Conservation (phyloP, 1,140 invertebrate genomes). For the Drosophila santomea region DNA sequence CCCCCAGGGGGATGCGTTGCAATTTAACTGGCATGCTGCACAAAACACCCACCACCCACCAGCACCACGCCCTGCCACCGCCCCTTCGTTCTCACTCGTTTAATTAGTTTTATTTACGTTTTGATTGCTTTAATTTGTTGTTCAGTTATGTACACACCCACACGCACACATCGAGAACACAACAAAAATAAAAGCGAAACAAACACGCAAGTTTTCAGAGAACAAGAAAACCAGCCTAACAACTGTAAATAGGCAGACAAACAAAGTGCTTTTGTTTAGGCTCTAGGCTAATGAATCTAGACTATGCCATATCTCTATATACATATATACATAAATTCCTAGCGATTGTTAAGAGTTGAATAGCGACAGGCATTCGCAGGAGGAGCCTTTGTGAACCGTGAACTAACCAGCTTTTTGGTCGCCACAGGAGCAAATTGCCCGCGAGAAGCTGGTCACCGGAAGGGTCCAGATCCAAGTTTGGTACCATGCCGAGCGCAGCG, state of each 20-base stretch:
- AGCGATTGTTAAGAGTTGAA: conserved; percentile 19
- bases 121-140: conserved; percentile 77
- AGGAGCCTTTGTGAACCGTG: background rate
- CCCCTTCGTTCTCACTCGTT: conserved; percentile 61
- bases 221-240: conserved; percentile 21
- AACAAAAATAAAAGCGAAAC: conserved; percentile 27
- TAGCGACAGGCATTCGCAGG: conserved; percentile 17
- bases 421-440: conserved; percentile 89
- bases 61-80: background rate
- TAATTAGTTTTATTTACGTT: conserved; percentile 78
- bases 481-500: conserved; percentile 92
- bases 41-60: background rate
- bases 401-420: conserved; percentile 50
- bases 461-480: conserved; percentile 94
- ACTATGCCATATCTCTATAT: conserved; percentile 2
- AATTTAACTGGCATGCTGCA: conserved; percentile 60
- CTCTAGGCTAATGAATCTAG: conserved; percentile 37
- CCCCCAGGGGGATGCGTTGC: conserved; percentile 38
- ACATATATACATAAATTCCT: conserved; percentile 7
- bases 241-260: conserved; percentile 65
- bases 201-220: conserved; percentile 11
- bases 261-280: conserved; percentile 34
- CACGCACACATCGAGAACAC: conserved; percentile 5
- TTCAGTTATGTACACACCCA: conserved; percentile 66
- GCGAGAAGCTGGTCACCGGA: conserved; percentile 90